These are phyloP conservation scores for Tinea semifulvella DNA, from an alignment of 2,888 invertebrate genomes.

Conservation along the genomic window DNA sequence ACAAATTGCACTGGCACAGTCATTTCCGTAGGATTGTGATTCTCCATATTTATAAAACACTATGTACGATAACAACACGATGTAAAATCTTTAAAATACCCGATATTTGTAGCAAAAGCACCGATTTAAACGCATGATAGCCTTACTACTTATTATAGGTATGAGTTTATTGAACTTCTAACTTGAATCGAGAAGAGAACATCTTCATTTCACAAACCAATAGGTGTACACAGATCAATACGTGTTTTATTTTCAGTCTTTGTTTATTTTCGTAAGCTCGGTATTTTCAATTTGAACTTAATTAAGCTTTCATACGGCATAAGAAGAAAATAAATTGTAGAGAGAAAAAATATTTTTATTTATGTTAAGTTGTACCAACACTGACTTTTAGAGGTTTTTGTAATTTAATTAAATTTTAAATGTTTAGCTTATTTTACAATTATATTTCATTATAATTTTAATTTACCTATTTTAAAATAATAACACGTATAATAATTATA, in stretches of 20 bases:
- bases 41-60: constrained; percentile 37
- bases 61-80: background rate
- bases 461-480: too few species aligned
- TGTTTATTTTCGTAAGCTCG: constrained; percentile 8
- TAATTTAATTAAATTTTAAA: too few species aligned
- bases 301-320: too few species aligned
- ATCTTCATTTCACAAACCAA: constrained; percentile 4
- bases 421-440: too few species aligned
- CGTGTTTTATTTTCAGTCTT: constrained; percentile 10
- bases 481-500: too few species aligned
- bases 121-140: background rate
- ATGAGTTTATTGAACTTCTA: constrained; percentile 51
- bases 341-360: background rate
- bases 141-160: background rate
- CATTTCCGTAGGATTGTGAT: constrained; percentile 45
- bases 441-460: too few species aligned
- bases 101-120: constrained; percentile 3
- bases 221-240: background rate
- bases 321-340: background rate
- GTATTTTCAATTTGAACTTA: too few species aligned
- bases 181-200: background rate
- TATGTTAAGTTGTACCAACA: background rate
- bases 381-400: too few species aligned
- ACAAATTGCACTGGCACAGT: constrained; percentile 64
- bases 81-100: constrained; percentile 8